phyloP scores from a whole-genome alignment of 2,888 invertebrate species.

The Phalera bucephala region DNA sequence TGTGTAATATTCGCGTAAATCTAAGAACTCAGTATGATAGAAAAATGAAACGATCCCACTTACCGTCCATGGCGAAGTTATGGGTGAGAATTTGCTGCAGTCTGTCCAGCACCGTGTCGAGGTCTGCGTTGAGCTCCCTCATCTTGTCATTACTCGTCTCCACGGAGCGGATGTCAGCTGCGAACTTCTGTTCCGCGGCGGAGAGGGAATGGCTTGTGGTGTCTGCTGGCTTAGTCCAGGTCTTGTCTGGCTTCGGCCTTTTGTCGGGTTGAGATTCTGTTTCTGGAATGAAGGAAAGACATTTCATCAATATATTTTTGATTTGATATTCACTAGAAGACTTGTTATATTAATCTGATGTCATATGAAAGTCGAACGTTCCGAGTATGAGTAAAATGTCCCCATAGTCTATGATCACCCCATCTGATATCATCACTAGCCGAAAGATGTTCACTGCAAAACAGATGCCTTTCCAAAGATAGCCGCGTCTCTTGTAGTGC shows the following conservation, averaged over 20 bases:
- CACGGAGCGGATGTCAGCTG: constrained; percentile 62
- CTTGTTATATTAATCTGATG: too few species aligned
- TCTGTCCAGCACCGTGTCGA: constrained; percentile 87
- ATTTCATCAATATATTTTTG: neutral
- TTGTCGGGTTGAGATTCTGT: constrained; percentile 36
- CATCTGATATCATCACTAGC: too few species aligned
- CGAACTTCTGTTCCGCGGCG: constrained; percentile 61
- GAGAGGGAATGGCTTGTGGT: constrained; percentile 22
- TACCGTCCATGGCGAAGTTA: constrained; percentile 86
- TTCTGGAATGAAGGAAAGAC: constrained; percentile 27
- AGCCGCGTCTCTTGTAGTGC: too few species aligned
- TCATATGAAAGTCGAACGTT: too few species aligned
- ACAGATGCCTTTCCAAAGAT: too few species aligned
- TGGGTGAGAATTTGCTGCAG: constrained; percentile 88
- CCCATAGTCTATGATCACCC: too few species aligned
- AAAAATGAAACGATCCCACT: too few species aligned
- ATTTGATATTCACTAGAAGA: too few species aligned
- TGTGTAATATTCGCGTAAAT: too few species aligned
- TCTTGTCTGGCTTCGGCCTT: constrained; percentile 5
- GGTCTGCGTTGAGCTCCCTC: constrained; percentile 84
- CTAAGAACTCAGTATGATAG: too few species aligned
- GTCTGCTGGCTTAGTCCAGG: constrained; percentile 35
- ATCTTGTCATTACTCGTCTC: constrained; percentile 68
- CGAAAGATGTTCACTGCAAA: too few species aligned
- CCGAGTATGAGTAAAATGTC: too few species aligned